Base-by-base conservation (phyloP, 2,113 vertebrate genomes). In the Oncorhynchus nerka region DNA sequence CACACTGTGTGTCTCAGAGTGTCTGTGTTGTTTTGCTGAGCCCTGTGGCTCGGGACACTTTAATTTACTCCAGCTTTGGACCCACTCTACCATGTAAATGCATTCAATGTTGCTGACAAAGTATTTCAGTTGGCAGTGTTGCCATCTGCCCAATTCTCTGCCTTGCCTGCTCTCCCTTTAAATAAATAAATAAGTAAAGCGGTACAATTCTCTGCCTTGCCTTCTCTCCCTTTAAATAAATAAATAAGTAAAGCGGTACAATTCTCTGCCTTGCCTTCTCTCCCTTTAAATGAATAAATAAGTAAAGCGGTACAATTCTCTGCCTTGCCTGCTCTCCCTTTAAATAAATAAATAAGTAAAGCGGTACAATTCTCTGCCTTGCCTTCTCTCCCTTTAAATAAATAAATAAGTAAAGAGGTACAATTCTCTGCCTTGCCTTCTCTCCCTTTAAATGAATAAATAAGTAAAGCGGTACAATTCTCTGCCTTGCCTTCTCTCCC, bases 71-170 rank as follows among this genome's bases (percentile, higher is more conserved):
- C 82, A 78, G 83, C 84, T 86, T 86, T 83, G 79, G 85, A 83
- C 82, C 86, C 83, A 81, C 78, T 89, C 84, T 87, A 81, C 88
- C 91, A 89, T 91, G 85, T 89, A 89, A 91, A 92, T 86, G 84
- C 83, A 89, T 86, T 89, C 83, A 86, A 80, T 45, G 85, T 77
- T 88, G 85, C 90, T 90, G 89, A 92, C 89, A 81, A 87, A 85
- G 87, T 86, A 82, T 84, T 89, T 90, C 85, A 85, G 79, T 87
- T 88, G 84, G 86, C 87, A 79, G 79, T 62, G 68, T 78, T 22
- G 81, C 79, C 76, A 81, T 78, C 84, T 87, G 83, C 74, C 39
- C 2, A 73, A 71, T 78, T 79, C 62, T 72, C 51, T 55, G 51
- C 16, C 49, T 51, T 51, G 49, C 49, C 3, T 51, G 16, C 49